Evolutionary conservation across 2,797 vertebrate genomes (phyloP).

Genomic region (Sylvia borin): DNA sequence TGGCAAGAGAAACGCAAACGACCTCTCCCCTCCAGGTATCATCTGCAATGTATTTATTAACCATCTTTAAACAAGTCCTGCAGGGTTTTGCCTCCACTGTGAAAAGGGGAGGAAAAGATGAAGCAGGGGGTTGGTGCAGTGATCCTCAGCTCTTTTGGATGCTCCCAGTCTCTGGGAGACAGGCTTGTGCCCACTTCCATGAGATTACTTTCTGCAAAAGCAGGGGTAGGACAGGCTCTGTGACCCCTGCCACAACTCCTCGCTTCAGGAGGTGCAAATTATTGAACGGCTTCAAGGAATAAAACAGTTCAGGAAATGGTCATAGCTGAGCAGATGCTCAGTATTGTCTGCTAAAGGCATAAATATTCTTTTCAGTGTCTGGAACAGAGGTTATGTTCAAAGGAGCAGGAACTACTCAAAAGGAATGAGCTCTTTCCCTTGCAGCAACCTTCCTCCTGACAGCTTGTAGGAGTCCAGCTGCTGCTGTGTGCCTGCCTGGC

Average conservation of each 20-base stretch:
- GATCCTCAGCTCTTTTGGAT: neutral
- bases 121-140: neutral
- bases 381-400: constrained; percentile 12
- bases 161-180: neutral
- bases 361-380: constrained; percentile 4
- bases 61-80: constrained; percentile 8
- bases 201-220: neutral
- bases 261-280: neutral
- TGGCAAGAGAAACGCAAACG: neutral
- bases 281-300: neutral
- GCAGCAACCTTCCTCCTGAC: neutral
- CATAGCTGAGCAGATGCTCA: constrained; percentile 6
- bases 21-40: neutral
- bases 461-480: constrained; percentile 13
- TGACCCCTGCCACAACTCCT: neutral
- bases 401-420: neutral
- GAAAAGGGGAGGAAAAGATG: neutral
- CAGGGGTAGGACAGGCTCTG: neutral
- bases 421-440: constrained; percentile 18
- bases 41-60: constrained; percentile 11
- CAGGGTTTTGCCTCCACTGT: neutral
- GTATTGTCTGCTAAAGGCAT: neutral
- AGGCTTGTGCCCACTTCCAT: neutral
- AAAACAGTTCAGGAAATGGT: neutral
- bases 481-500: neutral